phyloP scores from a whole-genome alignment of 2,888 invertebrate species.

The Tachina fera region DNA sequence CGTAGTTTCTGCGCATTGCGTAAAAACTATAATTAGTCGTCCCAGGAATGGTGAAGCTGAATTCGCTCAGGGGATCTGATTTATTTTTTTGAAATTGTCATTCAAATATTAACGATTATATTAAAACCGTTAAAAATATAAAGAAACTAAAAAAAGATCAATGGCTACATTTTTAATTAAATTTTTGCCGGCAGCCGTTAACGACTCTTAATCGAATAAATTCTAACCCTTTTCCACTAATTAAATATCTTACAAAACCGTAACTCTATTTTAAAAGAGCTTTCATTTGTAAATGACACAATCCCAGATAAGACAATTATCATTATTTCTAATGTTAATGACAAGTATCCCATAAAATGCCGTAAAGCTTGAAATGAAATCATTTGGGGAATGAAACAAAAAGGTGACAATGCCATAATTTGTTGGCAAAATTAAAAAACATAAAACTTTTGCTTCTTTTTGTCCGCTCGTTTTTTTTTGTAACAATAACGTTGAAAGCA shows the following conservation, averaged over 20 bases:
- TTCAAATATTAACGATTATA: no score
- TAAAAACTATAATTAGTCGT: no score
- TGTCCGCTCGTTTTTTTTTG: constrained; percentile 25
- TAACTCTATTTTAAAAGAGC: not conserved
- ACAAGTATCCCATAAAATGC: constrained; percentile 58
- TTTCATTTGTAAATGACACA: constrained; percentile 45
- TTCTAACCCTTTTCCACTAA: constrained; percentile 16
- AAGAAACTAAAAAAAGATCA: constrained; percentile 1
- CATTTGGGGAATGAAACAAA: constrained; percentile 49
- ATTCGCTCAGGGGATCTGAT: no score
- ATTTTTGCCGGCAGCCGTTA: not conserved
- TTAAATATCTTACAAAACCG: constrained; percentile 16
- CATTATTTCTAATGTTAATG: constrained; percentile 68
- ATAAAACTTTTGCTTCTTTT: constrained; percentile 71
- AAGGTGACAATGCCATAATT: constrained; percentile 76
- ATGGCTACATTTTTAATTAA: not conserved
- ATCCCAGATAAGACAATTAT: constrained; percentile 63
- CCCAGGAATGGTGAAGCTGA: no score
- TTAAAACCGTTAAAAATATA: not conserved
- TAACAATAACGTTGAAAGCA: constrained; percentile 55
- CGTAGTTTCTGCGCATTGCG: no score
- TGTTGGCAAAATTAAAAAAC: constrained; percentile 73
- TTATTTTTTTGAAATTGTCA: no score
- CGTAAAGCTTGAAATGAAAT: constrained; percentile 35
- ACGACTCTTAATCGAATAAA: constrained; percentile 12